Base-by-base conservation (phyloP, 1,140 invertebrate species). In the Eufriesea mexicana region DNA sequence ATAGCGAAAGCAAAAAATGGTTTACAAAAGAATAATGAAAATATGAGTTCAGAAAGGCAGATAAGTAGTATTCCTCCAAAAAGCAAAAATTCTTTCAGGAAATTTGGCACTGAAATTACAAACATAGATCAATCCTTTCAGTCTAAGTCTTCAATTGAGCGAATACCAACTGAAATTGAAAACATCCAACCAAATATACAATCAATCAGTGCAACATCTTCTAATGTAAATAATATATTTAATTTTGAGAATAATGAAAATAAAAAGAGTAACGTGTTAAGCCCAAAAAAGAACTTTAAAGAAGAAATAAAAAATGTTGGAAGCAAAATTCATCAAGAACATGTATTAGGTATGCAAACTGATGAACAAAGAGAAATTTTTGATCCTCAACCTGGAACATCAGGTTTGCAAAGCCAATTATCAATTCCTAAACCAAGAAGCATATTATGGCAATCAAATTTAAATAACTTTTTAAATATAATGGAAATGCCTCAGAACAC, bases 101-200 rank as follows among this genome's bases (percentile, higher is more conserved):
- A 90, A 81, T 91, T 91, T 82, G 91, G 91, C 35, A 92, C 89
- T 57, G 89, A 86, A 59, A 89, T 92, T 66, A 89, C 91, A 25
- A 92, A 92, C 76, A 57, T 86, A 20, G 78, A 84, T 71, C 61
- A 84, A 25, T 62, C 71, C 1, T 49, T 74, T 20, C 71, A 74
- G 5, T 10, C 45, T 42, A 68, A 55, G 23, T 45, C 42, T 64
- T 0, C 47, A 35, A 12, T 45, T 10, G 77, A 77, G 68, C n/a
- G 25, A 54, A 25, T 49, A 35, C 0, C 49, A 54, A 54, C 0
- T 18, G 67, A 77, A 70, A 49, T 14, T 35, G 79, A 72, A 64
- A 68, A 45, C 18, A 45, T 25, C 12, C 18, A 68, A 14, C 12
- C 67, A 59, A 79, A 28, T 45, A 7, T 66, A 49, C 51, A 57